Base-by-base conservation (phyloP, 2,113 vertebrate genomes). In the Ctenodactylus gundi region DNA sequence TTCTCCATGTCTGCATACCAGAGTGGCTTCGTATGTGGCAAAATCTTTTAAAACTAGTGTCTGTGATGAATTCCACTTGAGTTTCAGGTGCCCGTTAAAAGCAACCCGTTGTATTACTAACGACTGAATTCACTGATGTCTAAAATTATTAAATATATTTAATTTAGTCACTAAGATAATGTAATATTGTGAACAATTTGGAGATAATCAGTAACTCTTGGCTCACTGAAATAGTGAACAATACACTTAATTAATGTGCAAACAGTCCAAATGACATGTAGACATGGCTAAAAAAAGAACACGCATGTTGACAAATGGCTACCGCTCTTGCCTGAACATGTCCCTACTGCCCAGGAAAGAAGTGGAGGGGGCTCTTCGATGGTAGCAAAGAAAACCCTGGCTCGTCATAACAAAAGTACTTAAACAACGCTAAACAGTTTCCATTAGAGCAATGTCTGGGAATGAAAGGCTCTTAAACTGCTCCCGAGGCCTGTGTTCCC, bases 1-100 rank as follows among this genome's bases (percentile, higher is more conserved):
- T 94, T 93, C 41, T 89, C 85, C 51, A 36, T 95, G 93, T 96
- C 89, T 96, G 75, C 89, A 77, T 89, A 94, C 96, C 89, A 94
- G 67, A 85, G 46, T 90, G 72, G 84, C 91, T 68, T 73, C 27
- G 21, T 51, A 81, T 65, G 75, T 10, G 39, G 60, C 94, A 96
- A 93, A 87, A 77, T 51, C 15, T 81, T 90, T 90, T 87, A 18
- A 88, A 85, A 94, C n/a, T 18, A 89, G n/a, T 20, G 72, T 55
- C 21, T 85, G 44, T 7, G 75, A 62, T 87, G 65, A 89, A n/a
- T 91, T 87, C 65, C 39, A 36, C 12, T 62, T 94, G 51, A 88
- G 84, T 95, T 70, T 93, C 81, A 76, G 88, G 60, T 81, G 36
- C 14, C 29, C 44, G 82, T 62, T 93, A 51, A 68, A 75, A 94